Percentiles rank a stretch among this genome's conserved stretches.
phyloP scores from a whole-genome alignment of 2,113 vertebrate species.

The Zosterops japonicus region DNA sequence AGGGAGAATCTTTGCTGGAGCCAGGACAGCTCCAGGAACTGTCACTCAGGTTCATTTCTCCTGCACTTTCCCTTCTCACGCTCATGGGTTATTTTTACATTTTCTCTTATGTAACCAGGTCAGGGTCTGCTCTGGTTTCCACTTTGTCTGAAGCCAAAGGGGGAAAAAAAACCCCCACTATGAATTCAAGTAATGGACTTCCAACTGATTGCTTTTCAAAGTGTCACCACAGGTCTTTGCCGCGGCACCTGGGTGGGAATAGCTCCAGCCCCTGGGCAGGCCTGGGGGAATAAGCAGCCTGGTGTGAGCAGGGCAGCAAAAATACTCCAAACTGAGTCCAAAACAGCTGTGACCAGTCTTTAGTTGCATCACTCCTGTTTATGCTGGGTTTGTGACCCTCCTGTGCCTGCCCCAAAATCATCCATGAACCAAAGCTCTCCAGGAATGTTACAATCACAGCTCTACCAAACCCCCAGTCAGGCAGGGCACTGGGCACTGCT shows the following conservation, averaged over 20 bases:
- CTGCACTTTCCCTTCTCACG: neutral
- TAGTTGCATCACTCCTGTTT: neutral
- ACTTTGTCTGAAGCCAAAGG: neutral
- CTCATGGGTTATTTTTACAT: constrained; percentile 13
- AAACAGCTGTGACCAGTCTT: neutral
- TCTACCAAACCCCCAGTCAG: accelerated
- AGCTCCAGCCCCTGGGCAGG: neutral
- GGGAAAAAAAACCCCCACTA: neutral
- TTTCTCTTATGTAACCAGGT: constrained; percentile 42
- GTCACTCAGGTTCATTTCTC: neutral
- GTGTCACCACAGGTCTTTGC: neutral
- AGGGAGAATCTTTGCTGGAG: neutral
- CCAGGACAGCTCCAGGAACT: neutral
- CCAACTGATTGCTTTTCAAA: neutral
- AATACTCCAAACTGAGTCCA: neutral
- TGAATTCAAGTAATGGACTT: neutral
- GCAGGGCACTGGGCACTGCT: neutral
- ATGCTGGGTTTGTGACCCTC: accelerated
- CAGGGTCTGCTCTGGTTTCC: constrained; percentile 36
- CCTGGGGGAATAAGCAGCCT: neutral
- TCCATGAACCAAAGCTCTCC: accelerated
- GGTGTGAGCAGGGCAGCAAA: neutral
- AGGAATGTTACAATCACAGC: accelerated
- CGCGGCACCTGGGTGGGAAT: neutral
- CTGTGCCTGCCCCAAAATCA: neutral